Base-by-base conservation (phyloP, 2,888 invertebrate genomes). In the Trichacis sp. region DNA sequence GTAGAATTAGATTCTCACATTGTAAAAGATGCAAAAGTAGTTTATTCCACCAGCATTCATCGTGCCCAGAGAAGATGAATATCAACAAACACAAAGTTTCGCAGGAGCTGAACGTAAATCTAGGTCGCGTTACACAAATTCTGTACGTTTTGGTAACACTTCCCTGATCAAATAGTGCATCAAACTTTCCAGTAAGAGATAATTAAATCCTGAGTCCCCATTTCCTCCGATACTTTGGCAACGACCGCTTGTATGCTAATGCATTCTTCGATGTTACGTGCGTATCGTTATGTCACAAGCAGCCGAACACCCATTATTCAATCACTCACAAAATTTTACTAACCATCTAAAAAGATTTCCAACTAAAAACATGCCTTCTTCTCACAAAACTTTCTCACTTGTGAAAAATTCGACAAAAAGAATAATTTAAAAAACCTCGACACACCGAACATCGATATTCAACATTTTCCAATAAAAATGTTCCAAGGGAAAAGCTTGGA, bases 211-310 rank as follows among this genome's bases (percentile, higher is more conserved):
- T 18, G 50, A 64, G 53, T 70, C 70, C 65, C 59, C 62, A 60
- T 68, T 64, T 70, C 70, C 65, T 36, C 40, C 15, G 49, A 43
- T 58, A 43, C 68, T 65, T 65, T 64, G 49, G 68, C 55, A 68
- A 66, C 62, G 36, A 62, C 63, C 70, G 67, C 64, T 70, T 64
- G 65, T 70, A 66, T 68, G 70, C 70, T 70, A 70, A 68, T 70
- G 59, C 57, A 60, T 57, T 54, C 40, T 56, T 59, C 64, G 62
- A 63, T 59, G 63, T 59, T 61, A 59, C 64, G 65, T 65, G 57
- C 38, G n/a, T 3, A 60, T 62, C 59, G 57, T 63, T 67, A 63
- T 57, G 57, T 52, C 63, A 67, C 3, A n/a, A n/a, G n/a, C n/a
- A n/a, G n/a, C n/a, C n/a, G n/a, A n/a, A n/a, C n/a, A n/a, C n/a